phyloP scores from a whole-genome alignment of 2,888 invertebrate genomes.

The Parnassius orleans region DNA sequence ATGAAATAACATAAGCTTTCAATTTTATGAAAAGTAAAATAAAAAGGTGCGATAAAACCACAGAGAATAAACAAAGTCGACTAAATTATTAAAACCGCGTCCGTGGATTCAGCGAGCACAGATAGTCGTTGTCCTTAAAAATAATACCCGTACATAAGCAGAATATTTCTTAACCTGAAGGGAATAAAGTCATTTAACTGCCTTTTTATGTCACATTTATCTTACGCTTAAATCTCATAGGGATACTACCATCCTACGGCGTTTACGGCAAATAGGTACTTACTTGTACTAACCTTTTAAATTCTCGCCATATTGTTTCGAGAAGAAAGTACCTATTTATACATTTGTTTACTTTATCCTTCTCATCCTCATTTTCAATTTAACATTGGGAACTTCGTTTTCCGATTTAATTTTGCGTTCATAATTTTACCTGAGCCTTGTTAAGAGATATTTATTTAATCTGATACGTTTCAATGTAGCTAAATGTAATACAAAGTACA shows the following conservation, averaged over 20 bases:
- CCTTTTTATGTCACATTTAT: slow-evolving; percentile 32
- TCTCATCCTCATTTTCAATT: neutral
- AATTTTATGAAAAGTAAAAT: no score
- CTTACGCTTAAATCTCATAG: slow-evolving; percentile 30
- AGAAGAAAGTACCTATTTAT: slow-evolving; percentile 8
- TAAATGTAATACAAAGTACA: no score
- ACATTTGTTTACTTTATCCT: neutral
- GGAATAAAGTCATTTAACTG: slow-evolving; percentile 32
- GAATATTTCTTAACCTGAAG: slow-evolving; percentile 32
- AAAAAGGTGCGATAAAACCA: no score
- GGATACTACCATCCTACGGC: slow-evolving; percentile 1
- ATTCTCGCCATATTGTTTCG: neutral
- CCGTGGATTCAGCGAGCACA: neutral
- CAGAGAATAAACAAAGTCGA: neutral
- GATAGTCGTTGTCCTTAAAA: neutral
- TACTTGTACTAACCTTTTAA: neutral
- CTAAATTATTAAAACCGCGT: neutral
- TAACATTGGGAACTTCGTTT: neutral
- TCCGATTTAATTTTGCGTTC: slow-evolving; percentile 1
- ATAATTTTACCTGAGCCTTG: neutral
- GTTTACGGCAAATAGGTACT: neutral
- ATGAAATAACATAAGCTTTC: no score
- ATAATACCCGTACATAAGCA: slow-evolving; percentile 23
- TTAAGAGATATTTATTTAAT: no score
- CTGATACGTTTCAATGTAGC: no score